Conservation (phyloP, 2,113 vertebrate species). For the Cololabis saira region DNA sequence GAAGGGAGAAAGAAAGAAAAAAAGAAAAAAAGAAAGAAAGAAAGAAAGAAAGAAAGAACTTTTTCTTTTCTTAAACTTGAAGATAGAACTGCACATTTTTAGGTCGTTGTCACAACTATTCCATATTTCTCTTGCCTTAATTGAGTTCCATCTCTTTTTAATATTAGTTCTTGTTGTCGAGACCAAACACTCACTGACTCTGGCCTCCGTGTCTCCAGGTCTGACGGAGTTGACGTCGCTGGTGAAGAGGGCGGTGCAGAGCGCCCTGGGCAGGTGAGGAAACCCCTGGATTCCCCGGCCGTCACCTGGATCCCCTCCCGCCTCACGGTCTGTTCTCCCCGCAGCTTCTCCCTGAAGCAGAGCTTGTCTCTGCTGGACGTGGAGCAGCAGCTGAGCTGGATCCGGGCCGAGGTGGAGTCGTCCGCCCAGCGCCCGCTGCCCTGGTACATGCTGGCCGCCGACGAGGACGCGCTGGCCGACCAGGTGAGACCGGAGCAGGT, state of each 20-base stretch:
- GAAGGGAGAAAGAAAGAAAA: no score
- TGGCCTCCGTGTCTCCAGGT: conserved; percentile 75
- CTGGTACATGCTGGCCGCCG: conserved; percentile 94
- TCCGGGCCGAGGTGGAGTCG: conserved; percentile 87
- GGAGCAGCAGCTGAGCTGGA: conserved; percentile 90
- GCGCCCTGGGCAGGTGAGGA: conserved; percentile 88
- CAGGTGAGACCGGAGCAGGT: conserved; percentile 81
- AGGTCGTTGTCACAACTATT: no score
- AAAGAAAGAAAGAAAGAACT: no score
- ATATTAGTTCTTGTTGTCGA: no score
- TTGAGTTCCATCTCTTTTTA: no score
- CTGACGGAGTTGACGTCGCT: conserved; percentile 90
- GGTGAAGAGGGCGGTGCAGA: conserved; percentile 92
- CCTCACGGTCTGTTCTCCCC: background rate
- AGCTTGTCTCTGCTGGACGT: conserved; percentile 91
- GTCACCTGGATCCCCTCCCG: no score
- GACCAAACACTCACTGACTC: background rate
- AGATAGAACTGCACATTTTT: no score
- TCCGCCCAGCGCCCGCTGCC: conserved; percentile 79
- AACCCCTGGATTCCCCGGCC: background rate
- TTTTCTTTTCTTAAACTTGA: no score
- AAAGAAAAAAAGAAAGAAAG: no score
- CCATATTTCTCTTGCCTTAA: no score
- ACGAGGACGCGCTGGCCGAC: conserved; percentile 89
- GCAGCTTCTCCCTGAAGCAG: conserved; percentile 92